These are phyloP conservation scores for Hypothenemus hampei DNA, from an alignment of 1,140 invertebrate genomes.

Conservation along the genomic window DNA sequence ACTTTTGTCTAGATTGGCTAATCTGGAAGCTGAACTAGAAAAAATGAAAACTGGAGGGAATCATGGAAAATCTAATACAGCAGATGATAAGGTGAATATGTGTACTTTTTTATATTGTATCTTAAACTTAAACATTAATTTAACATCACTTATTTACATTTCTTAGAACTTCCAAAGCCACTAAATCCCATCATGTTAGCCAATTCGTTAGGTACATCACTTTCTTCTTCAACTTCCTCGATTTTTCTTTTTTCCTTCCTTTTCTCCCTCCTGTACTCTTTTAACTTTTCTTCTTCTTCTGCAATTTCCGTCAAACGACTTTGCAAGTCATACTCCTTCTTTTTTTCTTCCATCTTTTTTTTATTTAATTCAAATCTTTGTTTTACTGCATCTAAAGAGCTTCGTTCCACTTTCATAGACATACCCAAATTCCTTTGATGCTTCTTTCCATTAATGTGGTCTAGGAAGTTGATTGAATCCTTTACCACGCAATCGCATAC, in stretches of 20 bases:
- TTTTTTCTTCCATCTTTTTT: slow-evolving; percentile 91
- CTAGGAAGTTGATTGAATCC: slow-evolving; percentile 98
- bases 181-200: slow-evolving; percentile 96
- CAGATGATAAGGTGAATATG: slow-evolving; percentile 44
- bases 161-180: slow-evolving; percentile 87
- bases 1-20: slow-evolving; percentile 68
- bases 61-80: slow-evolving; percentile 9
- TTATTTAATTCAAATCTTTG: slow-evolving; percentile 91
- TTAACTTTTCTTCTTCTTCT: slow-evolving; percentile 94
- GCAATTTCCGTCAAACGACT: slow-evolving; percentile 86
- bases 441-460: slow-evolving; percentile 99
- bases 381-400: slow-evolving; percentile 92
- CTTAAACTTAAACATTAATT: neutral
- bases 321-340: slow-evolving; percentile 94
- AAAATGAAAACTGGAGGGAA: slow-evolving; percentile 31
- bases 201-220: slow-evolving; percentile 67
- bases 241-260: slow-evolving; percentile 87
- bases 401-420: slow-evolving; percentile 98
- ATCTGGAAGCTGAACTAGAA: slow-evolving; percentile 71
- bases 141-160: slow-evolving; percentile 26
- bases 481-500: slow-evolving; percentile 99
- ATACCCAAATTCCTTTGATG: slow-evolving; percentile 90
- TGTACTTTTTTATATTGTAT: neutral
- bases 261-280: slow-evolving; percentile 87
- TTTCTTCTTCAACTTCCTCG: slow-evolving; percentile 63